Percentiles rank a stretch among this genome's conserved stretches.
These are phyloP conservation scores for Oscheius myriophilus DNA, from an alignment of 2,888 invertebrate genomes.

Conservation along the genomic window DNA sequence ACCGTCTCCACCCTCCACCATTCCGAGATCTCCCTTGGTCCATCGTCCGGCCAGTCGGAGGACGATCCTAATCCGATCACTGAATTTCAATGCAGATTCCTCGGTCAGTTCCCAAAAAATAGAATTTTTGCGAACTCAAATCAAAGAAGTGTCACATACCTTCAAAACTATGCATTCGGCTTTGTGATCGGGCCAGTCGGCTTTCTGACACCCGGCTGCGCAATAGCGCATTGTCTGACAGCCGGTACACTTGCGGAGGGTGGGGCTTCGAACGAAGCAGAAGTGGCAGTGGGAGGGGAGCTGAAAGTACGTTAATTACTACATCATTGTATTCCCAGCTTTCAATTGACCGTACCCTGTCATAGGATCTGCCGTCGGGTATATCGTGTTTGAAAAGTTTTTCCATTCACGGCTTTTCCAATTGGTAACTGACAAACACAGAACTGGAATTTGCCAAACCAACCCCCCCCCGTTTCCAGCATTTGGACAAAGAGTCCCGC, in stretches of 20 bases:
- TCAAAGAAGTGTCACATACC: slow-evolving; percentile 14
- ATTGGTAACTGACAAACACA: too few relatives aligned
- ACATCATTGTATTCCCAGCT: too few relatives aligned
- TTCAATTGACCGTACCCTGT: too few relatives aligned
- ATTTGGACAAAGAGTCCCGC: too few relatives aligned
- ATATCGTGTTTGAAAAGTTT: too few relatives aligned
- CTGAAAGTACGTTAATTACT: background rate
- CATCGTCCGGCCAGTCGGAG: slow-evolving; percentile 27
- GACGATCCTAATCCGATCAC: slow-evolving; percentile 24
- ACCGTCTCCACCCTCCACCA: slow-evolving; percentile 10
- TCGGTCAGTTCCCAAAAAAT: background rate
- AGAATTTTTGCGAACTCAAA: background rate
- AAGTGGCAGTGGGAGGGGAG: slow-evolving; percentile 31
- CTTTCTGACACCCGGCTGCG: slow-evolving; percentile 33
- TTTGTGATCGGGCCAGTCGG: slow-evolving; percentile 38
- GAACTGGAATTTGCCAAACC: too few relatives aligned
- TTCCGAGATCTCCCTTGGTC: slow-evolving; percentile 20
- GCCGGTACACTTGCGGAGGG: slow-evolving; percentile 33
- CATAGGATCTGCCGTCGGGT: too few relatives aligned
- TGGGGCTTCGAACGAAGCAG: slow-evolving; percentile 19
- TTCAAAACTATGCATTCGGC: slow-evolving; percentile 34
- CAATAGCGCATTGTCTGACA: slow-evolving; percentile 35
- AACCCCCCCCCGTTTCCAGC: too few relatives aligned
- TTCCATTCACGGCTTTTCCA: too few relatives aligned
- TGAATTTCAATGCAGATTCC: too few relatives aligned